A percentile compares a stretch with the other conserved stretches of the same genome.
Conservation (phyloP, 2,888 invertebrate genomes). For the Argyresthia albistria region DNA sequence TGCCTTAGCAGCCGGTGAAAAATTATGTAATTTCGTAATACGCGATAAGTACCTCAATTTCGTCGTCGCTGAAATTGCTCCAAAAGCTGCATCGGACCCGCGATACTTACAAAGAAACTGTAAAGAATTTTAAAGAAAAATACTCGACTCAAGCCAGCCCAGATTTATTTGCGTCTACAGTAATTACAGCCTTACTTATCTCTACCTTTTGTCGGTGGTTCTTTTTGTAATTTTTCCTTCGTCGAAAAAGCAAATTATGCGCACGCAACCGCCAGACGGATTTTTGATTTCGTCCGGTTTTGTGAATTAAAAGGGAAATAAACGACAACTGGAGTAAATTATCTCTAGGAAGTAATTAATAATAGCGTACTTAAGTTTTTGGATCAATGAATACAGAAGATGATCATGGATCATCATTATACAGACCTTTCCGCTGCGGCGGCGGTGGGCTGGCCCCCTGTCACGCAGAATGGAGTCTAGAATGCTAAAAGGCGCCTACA, state of each 20-base stretch:
- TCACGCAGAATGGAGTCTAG: too few relatives aligned
- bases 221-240: not conserved
- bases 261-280: conserved; percentile 1
- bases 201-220: not conserved
- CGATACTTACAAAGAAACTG: not conserved
- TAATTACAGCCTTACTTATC: not conserved
- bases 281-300: not conserved
- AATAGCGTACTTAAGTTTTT: too few relatives aligned
- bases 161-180: not conserved
- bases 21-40: conserved; percentile 2
- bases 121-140: not conserved
- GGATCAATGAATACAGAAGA: too few relatives aligned
- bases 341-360: too few relatives aligned
- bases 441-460: too few relatives aligned
- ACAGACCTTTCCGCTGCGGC: too few relatives aligned
- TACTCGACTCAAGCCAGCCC: not conserved
- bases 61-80: not conserved
- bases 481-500: too few relatives aligned
- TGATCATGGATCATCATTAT: too few relatives aligned
- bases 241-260: conserved; percentile 1
- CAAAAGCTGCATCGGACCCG: not conserved
- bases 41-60: conserved; percentile 2
- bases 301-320: not conserved
- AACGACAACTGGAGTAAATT: too few relatives aligned
- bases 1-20: not conserved